These are phyloP conservation scores for Leucophenga montana DNA, from an alignment of 2,888 invertebrate species.

Conservation along the genomic window DNA sequence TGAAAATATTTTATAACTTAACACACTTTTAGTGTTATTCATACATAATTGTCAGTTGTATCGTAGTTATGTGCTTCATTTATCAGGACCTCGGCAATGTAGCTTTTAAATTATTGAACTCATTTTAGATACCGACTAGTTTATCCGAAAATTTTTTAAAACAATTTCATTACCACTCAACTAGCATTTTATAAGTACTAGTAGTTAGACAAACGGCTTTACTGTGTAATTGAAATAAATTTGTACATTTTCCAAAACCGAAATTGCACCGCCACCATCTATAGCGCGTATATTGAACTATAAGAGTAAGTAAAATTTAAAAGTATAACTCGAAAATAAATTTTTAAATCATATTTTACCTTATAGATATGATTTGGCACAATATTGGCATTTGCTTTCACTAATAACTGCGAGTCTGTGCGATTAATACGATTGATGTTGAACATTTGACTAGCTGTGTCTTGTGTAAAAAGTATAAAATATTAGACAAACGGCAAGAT, in stretches of 20 bases:
- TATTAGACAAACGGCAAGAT: not conserved
- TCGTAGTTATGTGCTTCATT: no score
- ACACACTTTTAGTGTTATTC: no score
- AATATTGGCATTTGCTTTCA: not conserved
- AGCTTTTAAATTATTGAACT: no score
- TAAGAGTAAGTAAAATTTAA: slow-evolving; percentile 6
- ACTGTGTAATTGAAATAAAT: slow-evolving; percentile 75
- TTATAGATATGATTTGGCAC: slow-evolving; percentile 44
- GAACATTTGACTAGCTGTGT: not conserved
- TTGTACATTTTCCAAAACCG: slow-evolving; percentile 59
- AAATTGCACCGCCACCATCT: slow-evolving; percentile 71
- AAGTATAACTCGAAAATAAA: not conserved
- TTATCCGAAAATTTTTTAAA: no score
- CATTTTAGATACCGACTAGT: no score
- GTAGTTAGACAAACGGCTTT: no score
- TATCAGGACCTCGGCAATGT: no score
- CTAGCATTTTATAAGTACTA: no score
- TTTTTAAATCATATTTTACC: slow-evolving; percentile 33
- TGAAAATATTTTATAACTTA: no score
- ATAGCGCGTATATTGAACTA: slow-evolving; percentile 75
- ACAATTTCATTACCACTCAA: no score
- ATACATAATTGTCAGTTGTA: no score
- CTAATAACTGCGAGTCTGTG: not conserved
- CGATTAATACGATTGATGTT: not conserved
- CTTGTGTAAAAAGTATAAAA: not conserved